Conservation (phyloP, 2,888 invertebrate genomes). For the Oligia fasciuncula region DNA sequence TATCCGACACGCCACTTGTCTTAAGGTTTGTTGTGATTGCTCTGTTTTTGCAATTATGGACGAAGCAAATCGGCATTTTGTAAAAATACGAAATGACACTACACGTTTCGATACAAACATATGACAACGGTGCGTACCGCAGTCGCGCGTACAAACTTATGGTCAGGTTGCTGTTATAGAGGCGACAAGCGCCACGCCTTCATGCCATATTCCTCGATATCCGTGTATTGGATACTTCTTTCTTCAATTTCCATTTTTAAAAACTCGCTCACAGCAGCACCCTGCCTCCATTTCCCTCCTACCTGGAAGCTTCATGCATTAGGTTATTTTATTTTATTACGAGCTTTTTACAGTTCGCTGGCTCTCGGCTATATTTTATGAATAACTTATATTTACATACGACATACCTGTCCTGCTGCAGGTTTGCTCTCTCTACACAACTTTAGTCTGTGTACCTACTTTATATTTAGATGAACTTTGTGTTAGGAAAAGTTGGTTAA, state of each 20-base stretch:
- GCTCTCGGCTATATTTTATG: slow-evolving; percentile 31
- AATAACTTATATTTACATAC: slow-evolving; percentile 31
- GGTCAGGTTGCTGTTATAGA: no score
- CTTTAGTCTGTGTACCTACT: not conserved
- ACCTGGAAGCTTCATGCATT: slow-evolving; percentile 47
- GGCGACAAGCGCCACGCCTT: no score
- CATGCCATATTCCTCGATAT: no score
- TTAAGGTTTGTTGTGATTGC: no score
- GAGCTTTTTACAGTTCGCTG: slow-evolving; percentile 30
- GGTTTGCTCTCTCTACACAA: not conserved
- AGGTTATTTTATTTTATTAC: slow-evolving; percentile 59
- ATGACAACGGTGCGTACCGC: no score
- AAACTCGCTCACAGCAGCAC: slow-evolving; percentile 24
- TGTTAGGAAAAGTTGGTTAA: not conserved
- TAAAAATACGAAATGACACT: no score
- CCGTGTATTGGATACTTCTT: not conserved
- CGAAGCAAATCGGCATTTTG: no score
- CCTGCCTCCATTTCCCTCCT: not conserved
- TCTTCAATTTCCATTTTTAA: not conserved
- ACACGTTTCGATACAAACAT: no score
- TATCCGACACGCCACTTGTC: no score
- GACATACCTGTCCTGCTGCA: not conserved
- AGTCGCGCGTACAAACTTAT: no score
- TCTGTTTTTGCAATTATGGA: no score
- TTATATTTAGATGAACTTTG: slow-evolving; percentile 8